Evolutionary conservation across 2,113 vertebrate species (phyloP).

Genomic region (Colinus virginianus): DNA sequence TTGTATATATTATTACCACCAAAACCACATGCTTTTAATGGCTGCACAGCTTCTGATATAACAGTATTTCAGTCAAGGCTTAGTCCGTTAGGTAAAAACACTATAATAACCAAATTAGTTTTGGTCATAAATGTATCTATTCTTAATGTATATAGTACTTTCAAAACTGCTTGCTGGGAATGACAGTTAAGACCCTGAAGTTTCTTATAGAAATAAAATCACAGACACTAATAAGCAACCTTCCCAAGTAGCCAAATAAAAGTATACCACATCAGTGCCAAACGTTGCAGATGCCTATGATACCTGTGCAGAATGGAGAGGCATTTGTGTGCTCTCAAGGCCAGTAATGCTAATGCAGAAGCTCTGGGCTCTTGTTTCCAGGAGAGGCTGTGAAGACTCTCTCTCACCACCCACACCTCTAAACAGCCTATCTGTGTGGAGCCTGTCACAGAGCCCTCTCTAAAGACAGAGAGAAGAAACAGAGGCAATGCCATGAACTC

Average conservation of each 20-base stretch:
- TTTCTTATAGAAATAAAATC: background rate
- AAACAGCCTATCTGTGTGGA: background rate
- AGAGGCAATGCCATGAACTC: background rate
- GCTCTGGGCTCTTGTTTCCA: background rate
- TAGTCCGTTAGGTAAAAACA: background rate
- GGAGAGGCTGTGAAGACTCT: background rate
- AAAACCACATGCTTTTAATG: background rate
- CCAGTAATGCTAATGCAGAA: rapidly evolving
- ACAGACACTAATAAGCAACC: background rate
- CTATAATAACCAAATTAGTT: background rate
- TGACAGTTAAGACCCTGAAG: background rate
- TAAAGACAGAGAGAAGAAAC: background rate
- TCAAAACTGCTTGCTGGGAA: background rate
- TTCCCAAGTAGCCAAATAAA: background rate
- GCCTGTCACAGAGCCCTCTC: too few relatives aligned
- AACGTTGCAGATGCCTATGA: background rate
- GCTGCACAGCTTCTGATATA: background rate
- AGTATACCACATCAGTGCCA: background rate
- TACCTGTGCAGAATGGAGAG: background rate
- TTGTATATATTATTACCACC: background rate
- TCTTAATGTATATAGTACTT: background rate
- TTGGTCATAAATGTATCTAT: background rate
- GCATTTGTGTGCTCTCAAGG: background rate
- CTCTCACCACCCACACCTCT: background rate
- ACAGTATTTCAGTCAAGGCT: background rate